Conservation (phyloP, 1,140 invertebrate genomes). For the Saxidomus purpurata region DNA sequence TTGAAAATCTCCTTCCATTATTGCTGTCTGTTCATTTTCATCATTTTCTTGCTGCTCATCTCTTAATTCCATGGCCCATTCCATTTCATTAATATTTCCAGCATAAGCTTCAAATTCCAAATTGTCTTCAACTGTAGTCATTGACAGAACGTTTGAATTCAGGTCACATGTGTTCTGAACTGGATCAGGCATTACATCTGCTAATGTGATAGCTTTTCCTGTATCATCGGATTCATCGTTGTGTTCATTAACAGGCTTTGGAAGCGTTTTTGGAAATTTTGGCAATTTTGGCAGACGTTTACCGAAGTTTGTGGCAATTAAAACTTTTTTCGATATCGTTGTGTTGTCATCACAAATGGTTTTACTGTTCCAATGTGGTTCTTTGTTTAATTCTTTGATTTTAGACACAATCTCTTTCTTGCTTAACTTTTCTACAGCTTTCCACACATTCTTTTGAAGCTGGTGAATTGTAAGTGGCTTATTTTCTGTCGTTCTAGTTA, state of each 20-base stretch:
- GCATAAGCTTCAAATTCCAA: not conserved
- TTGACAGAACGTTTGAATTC: not conserved
- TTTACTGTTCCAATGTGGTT: too few species aligned
- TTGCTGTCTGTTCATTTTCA: not conserved
- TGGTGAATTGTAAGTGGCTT: constrained; percentile 11
- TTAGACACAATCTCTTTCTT: not conserved
- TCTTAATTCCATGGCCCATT: not conserved
- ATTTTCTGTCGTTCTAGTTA: not conserved
- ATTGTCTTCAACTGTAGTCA: not conserved
- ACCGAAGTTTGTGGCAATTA: too few species aligned
- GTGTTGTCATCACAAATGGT: too few species aligned
- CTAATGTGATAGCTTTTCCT: constrained; percentile 35
- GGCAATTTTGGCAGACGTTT: too few species aligned
- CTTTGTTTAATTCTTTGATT: constrained; percentile 6
- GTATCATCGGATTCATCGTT: constrained; percentile 56
- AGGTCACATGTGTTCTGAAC: not conserved
- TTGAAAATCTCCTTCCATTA: too few species aligned
- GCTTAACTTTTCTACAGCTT: not conserved
- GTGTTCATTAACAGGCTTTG: constrained; percentile 25
- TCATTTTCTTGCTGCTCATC: not conserved
- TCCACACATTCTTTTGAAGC: constrained; percentile 32
- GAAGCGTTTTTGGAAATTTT: too few species aligned
- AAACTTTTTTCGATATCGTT: too few species aligned
- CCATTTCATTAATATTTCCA: not conserved
- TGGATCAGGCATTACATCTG: not conserved